Evolutionary conservation across 2,113 vertebrate species (phyloP).

Genomic region (Chaetops frenatus): DNA sequence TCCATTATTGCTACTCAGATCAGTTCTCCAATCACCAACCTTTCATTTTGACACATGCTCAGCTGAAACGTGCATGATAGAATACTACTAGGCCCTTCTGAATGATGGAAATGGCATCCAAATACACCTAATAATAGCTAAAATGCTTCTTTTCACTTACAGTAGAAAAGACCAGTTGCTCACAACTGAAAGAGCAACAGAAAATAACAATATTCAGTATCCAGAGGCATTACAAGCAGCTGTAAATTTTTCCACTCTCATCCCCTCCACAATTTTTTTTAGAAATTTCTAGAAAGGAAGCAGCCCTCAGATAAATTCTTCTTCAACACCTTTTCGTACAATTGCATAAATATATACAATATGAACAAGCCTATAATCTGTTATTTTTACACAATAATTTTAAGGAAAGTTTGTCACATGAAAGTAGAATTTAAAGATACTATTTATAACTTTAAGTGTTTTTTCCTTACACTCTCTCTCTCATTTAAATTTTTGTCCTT

Average conservation of each 20-base stretch:
- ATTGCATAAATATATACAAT: neutral
- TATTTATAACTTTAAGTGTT: neutral
- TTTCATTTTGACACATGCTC: neutral
- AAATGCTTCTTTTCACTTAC: neutral
- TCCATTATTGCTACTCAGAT: neutral
- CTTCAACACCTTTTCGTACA: neutral
- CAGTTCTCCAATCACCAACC: neutral
- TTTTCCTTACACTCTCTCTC: neutral
- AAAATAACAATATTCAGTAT: neutral
- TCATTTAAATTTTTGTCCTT: neutral
- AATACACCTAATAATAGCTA: neutral
- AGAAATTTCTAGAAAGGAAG: neutral
- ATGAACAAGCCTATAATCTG: neutral
- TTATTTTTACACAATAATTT: neutral
- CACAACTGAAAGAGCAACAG: neutral
- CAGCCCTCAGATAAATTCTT: neutral
- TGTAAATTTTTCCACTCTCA: neutral
- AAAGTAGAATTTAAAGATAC: neutral
- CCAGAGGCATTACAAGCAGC: neutral
- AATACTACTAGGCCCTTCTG: neutral
- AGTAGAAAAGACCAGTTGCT: neutral
- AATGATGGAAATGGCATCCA: neutral
- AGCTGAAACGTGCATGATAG: neutral
- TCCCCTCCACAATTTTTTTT: neutral
- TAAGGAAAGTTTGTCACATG: neutral